Evolutionary conservation across 2,888 invertebrate genomes (phyloP).

Genomic region (Phengaris alcon): DNA sequence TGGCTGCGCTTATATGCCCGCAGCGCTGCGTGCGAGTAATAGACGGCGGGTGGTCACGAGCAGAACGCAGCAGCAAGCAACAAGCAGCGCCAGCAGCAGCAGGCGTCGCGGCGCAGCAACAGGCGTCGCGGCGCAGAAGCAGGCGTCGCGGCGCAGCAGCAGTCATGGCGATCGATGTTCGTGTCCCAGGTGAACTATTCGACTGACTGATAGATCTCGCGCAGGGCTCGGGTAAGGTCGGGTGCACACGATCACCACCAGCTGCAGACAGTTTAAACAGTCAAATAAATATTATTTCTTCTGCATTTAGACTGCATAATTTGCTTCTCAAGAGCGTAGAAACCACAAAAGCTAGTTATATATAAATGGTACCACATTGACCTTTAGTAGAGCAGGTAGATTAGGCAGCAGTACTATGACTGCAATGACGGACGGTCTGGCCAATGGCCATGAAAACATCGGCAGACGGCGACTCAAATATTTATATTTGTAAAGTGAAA

Average conservation of each 20-base stretch:
- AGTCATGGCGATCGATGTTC: not conserved
- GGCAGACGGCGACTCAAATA: not conserved
- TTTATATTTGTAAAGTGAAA: conserved; percentile 2
- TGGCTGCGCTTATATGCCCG: not conserved
- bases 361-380: too few species aligned
- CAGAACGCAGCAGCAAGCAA: not conserved
- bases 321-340: not conserved
- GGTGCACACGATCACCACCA: not conserved
- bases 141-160: not conserved
- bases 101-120: not conserved
- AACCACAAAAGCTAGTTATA: too few species aligned
- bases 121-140: too few species aligned
- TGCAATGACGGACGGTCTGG: not conserved
- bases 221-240: not conserved
- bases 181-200: not conserved
- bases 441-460: not conserved
- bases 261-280: not conserved
- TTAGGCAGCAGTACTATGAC: not conserved
- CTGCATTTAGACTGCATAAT: too few species aligned
- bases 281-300: too few species aligned
- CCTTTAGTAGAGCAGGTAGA: too few species aligned
- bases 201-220: not conserved
- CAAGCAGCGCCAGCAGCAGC: not conserved
- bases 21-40: not conserved
- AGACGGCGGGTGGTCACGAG: not conserved